Evolutionary conservation across 2,113 vertebrate genomes (phyloP), one percentile per base, ranked within the genome.

Genomic region (Osmerus eperlanus): DNA sequence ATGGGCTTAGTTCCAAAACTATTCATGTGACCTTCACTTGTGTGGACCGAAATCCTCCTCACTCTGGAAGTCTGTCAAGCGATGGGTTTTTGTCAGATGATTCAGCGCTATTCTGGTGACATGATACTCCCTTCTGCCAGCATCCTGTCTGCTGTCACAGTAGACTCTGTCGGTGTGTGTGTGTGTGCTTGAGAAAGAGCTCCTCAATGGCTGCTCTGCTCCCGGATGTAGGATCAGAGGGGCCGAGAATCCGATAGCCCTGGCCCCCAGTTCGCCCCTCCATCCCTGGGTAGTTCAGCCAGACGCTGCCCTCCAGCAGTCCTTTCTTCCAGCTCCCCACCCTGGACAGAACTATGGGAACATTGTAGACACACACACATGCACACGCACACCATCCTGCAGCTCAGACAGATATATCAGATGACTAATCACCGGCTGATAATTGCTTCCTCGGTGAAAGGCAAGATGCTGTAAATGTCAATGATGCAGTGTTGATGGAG

Each of bases 81-180:
- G 32, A 19, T 0, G 64, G 11, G 16, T 47, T n/a, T 65, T 16
- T 29, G 29, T n/a, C 70, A 61, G 74, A 59, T 70, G 79, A 86
- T 76, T 84, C 81, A 80, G 83, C 81, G 76, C 55, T 81, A 81
- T 81, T 59, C 41, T 63, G 14, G 80, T 76, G 73, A 87, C 78
- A 13, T 3, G 71, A 81, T 85, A 80, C 71, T 7, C 1, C 54
- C 56, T 52, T 76, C 68, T 62, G 47, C 66, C 29, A 15, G 70
- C 60, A 61, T 75, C 68, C 75, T 2, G 51, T 65, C 29, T 47
- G 41, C 41, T 74, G 74, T 76, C 15, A 29, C 59, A 61, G 29
- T 47, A 78, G 36, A 25, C 51, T 29, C 3, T 47, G 32, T 54
- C 0, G 21, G 67, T 70, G 11, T 28, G 68, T 9, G n/a, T 21